Evolutionary conservation across 1,140 invertebrate species (phyloP), one percentile per base, ranked within the genome.

Genomic region (Drosophila pachea): DNA sequence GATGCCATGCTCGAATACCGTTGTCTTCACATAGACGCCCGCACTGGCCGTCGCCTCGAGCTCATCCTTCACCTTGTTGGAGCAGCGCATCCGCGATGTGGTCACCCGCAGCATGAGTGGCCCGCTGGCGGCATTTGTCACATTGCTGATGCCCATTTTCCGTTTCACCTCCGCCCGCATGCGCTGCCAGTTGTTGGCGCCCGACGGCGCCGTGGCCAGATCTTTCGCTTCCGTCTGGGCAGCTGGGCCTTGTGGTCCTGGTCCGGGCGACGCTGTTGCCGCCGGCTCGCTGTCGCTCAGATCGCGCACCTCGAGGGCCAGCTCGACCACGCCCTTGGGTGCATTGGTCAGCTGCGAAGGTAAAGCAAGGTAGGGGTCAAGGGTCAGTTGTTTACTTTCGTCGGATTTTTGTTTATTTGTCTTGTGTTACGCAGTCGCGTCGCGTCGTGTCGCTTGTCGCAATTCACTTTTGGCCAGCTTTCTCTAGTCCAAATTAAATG

Each of bases 11-110:
- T 95, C 93, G 40, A 93, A 92, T 49, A 94, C 92, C 0, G 93
- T 93, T 54, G 94, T 94, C 89, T 95, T 95, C 50, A 95, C 91
- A 78, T 95, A 95, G 69, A 95, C 90, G 14, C 86, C 74, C 0
- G 67, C 67, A n/a, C 74, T 70, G 16, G 84, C 84, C 2, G 77
- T 78, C 7, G 74, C 81, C 66, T 89, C 88, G 32, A 89, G 73
- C 29, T 89, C 88, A 38, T 89, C 88, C 74, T 89, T 89, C 9
- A 89, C 88, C 68, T 89, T 89, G 45, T 88, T 88, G 52, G 87
- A 86, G 63, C 88, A 89, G 0, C 88, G 86, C 88, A 89, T 89
- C 43, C 83, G 71, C 4, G 88, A 50, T 0, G 88, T 89, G 2
- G 88, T 88, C 9, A 89, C 68, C 5, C 86, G 73, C 4, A 89